A percentile compares a stretch with the other conserved stretches of the same genome.
phyloP scores from a whole-genome alignment of 2,888 invertebrate species.

The Chromoteleia sp. region DNA sequence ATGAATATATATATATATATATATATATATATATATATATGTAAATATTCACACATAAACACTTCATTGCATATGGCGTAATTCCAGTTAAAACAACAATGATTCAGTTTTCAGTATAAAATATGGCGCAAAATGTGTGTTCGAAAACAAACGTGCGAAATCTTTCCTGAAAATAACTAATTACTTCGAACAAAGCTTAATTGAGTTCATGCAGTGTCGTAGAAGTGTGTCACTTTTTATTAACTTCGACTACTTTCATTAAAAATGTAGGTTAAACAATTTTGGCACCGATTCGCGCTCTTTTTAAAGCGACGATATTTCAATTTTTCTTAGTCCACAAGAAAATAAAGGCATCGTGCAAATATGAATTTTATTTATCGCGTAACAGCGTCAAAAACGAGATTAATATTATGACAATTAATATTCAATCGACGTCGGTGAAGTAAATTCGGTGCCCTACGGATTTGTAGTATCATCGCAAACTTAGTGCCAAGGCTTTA shows the following conservation, averaged over 20 bases:
- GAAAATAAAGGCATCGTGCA: constrained; percentile 15
- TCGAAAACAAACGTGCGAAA: background rate
- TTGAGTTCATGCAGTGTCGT: constrained; percentile 13
- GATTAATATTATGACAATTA: constrained; percentile 11
- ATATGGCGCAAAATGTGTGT: background rate
- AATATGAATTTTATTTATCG: constrained; percentile 13
- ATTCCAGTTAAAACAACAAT: background rate
- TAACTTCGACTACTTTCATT: constrained; percentile 33
- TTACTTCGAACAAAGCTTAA: constrained; percentile 29
- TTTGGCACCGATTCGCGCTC: constrained; percentile 37
- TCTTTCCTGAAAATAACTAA: constrained; percentile 7
- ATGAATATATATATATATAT: constrained; percentile 1
- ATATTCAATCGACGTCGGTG: constrained; percentile 29
- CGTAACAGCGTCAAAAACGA: background rate
- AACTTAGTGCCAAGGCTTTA: background rate
- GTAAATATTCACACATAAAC: no score
- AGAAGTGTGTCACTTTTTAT: constrained; percentile 50
- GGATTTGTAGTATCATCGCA: constrained; percentile 8
- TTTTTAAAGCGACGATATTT: constrained; percentile 31
- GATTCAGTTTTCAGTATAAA: background rate
- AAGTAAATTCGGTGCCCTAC: background rate
- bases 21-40: background rate
- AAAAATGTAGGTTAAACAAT: constrained; percentile 53
- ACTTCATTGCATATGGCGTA: background rate
- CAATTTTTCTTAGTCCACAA: constrained; percentile 16